These are phyloP conservation scores for Sialia sialis DNA, from an alignment of 2,113 vertebrate species.

Conservation along the genomic window DNA sequence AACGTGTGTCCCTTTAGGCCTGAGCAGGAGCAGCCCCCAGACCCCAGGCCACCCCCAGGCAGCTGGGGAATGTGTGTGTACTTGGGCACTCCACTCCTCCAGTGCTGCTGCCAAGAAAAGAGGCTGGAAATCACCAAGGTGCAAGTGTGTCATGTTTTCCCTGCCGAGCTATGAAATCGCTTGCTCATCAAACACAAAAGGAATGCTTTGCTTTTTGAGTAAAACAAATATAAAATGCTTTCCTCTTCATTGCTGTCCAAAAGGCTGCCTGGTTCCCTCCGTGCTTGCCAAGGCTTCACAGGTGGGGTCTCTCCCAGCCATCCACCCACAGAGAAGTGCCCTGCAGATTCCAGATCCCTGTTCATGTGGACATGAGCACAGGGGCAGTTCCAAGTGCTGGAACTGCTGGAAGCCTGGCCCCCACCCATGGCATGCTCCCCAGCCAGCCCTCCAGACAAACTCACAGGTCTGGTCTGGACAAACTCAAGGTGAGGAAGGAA, in stretches of 20 bases:
- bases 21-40: not conserved
- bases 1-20: not conserved
- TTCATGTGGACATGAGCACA: accelerated
- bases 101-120: not conserved
- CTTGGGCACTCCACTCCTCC: accelerated
- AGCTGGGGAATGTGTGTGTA: accelerated
- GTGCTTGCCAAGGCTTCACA: not conserved
- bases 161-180: not conserved
- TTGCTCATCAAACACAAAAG: conserved; percentile 36
- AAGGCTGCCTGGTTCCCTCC: not conserved
- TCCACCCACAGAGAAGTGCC: accelerated
- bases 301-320: not conserved
- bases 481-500: not conserved
- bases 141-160: not conserved
- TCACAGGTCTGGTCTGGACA: not conserved
- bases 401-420: not conserved
- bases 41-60: not conserved
- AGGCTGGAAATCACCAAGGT: not conserved
- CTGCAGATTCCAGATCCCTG: not conserved
- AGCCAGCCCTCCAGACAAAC: not conserved
- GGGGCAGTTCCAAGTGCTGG: not conserved
- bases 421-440: not conserved
- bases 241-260: not conserved
- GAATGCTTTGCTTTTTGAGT: conserved; percentile 16
- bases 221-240: conserved; percentile 22